A percentile compares a stretch with the other conserved stretches of the same genome.
phyloP scores from a whole-genome alignment of 2,888 invertebrate species.

The Rhamnusium bicolor region DNA sequence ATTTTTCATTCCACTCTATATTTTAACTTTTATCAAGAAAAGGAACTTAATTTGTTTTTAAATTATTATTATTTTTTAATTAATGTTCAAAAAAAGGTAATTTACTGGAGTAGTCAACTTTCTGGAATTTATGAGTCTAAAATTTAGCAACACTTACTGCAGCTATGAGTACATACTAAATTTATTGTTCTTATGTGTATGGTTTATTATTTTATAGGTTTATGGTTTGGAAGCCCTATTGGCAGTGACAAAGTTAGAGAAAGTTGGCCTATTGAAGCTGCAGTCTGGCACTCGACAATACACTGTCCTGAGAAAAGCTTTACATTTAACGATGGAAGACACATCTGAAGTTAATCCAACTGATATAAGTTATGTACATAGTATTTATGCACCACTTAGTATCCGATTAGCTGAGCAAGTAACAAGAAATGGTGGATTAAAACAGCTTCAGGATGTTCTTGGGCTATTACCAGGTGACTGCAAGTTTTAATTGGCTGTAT shows the following conservation, averaged over 20 bases:
- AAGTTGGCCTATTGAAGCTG: conserved; percentile 84
- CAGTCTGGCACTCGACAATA: conserved; percentile 85
- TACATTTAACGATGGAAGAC: conserved; percentile 91
- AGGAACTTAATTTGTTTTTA: too few relatives aligned
- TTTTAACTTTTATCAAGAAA: too few relatives aligned
- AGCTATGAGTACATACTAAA: too few relatives aligned
- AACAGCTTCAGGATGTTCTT: conserved; percentile 87
- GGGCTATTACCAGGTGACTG: conserved; percentile 81
- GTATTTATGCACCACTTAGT: conserved; percentile 94
- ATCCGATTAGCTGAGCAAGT: conserved; percentile 89
- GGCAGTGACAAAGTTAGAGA: conserved; percentile 89
- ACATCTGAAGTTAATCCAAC: conserved; percentile 86
- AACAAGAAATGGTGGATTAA: conserved; percentile 83
- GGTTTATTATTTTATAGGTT: too few relatives aligned
- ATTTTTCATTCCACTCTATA: too few relatives aligned
- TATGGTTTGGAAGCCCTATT: conserved; percentile 91
- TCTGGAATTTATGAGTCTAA: too few relatives aligned
- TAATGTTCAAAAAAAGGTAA: too few relatives aligned
- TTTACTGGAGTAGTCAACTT: too few relatives aligned
- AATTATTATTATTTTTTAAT: too few relatives aligned
- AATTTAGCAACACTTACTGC: too few relatives aligned
- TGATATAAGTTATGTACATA: conserved; percentile 93
- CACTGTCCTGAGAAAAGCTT: conserved; percentile 83
- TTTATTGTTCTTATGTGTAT: too few relatives aligned
- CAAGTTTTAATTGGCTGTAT: conserved; percentile 11